Evolutionary conservation across 2,113 vertebrate species (phyloP).

Genomic region (Gymnocephalus cernua): DNA sequence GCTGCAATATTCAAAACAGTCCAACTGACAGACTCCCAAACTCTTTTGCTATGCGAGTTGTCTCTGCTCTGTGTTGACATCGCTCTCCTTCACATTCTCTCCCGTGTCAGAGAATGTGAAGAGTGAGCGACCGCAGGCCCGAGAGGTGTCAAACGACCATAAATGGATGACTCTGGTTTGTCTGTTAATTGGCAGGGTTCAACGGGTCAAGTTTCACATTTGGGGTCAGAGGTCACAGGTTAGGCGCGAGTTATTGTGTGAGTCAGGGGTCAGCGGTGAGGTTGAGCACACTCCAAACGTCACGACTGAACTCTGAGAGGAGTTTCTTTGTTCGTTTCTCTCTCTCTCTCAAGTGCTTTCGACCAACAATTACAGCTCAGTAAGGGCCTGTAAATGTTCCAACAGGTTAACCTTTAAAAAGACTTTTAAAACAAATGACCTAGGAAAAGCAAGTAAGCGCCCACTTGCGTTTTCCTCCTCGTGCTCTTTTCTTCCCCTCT

Average conservation of each 20-base stretch:
- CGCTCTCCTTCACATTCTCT: conserved; percentile 45
- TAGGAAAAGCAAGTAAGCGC: conserved; percentile 47
- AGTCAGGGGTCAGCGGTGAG: conserved; percentile 54
- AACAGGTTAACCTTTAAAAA: conserved; percentile 81
- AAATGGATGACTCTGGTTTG: conserved; percentile 68
- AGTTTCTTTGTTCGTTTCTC: conserved; percentile 34
- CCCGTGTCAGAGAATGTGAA: conserved; percentile 46
- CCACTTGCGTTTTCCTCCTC: conserved; percentile 39
- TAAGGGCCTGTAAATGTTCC: conserved; percentile 76
- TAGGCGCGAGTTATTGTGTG: conserved; percentile 34
- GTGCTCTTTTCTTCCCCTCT: conserved; percentile 34
- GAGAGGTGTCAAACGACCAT: conserved; percentile 65
- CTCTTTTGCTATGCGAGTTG: conserved; percentile 42
- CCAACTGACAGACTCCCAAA: conserved; percentile 47
- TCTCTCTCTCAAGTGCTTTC: conserved; percentile 43
- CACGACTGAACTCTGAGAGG: conserved; percentile 2
- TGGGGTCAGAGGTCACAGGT: conserved; percentile 60
- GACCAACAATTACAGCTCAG: conserved; percentile 54
- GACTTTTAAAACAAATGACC: conserved; percentile 78
- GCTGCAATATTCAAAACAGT: conserved; percentile 53
- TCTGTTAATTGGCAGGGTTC: conserved; percentile 60
- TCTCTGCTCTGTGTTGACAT: conserved; percentile 56
- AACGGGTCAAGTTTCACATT: conserved; percentile 68
- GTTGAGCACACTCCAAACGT: conserved; percentile 45
- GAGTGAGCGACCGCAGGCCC: conserved; percentile 61